These are phyloP conservation scores for Phodopus roborovskii DNA, from an alignment of 2,113 vertebrate genomes.

Conservation along the genomic window DNA sequence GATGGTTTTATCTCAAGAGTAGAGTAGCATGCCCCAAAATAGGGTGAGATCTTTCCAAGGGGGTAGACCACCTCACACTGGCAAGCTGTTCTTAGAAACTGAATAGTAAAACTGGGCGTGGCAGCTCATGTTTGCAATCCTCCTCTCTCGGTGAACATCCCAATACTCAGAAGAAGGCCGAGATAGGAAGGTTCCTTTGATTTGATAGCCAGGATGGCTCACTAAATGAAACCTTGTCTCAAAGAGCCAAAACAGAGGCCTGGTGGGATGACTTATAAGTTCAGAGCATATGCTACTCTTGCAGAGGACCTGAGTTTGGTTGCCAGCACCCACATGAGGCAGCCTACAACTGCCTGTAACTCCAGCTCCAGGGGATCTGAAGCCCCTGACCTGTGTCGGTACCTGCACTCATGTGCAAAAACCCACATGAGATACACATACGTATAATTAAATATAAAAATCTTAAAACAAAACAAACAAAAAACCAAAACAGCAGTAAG, in stretches of 20 bases:
- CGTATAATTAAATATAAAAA: background rate
- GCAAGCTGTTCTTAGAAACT: background rate
- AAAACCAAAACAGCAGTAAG: background rate
- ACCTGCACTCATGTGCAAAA: background rate
- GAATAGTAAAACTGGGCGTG: background rate
- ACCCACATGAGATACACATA: background rate
- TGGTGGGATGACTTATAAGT: background rate
- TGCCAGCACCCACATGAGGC: background rate
- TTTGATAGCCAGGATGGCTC: background rate
- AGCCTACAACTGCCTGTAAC: background rate
- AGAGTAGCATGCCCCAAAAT: background rate
- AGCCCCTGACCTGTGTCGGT: background rate
- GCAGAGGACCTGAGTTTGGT: background rate
- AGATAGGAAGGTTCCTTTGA: background rate
- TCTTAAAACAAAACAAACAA: background rate
- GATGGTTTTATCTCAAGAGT: rapidly evolving
- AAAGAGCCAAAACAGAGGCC: background rate
- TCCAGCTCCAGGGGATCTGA: background rate
- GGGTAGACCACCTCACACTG: rapidly evolving
- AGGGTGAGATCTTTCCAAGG: background rate
- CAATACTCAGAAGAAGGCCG: too few relatives aligned
- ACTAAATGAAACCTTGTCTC: background rate
- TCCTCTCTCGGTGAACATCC: background rate
- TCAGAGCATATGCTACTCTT: background rate
- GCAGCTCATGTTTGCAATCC: background rate